Base-by-base conservation (phyloP, 2,797 vertebrate species). In the Clarias pachynema region DNA sequence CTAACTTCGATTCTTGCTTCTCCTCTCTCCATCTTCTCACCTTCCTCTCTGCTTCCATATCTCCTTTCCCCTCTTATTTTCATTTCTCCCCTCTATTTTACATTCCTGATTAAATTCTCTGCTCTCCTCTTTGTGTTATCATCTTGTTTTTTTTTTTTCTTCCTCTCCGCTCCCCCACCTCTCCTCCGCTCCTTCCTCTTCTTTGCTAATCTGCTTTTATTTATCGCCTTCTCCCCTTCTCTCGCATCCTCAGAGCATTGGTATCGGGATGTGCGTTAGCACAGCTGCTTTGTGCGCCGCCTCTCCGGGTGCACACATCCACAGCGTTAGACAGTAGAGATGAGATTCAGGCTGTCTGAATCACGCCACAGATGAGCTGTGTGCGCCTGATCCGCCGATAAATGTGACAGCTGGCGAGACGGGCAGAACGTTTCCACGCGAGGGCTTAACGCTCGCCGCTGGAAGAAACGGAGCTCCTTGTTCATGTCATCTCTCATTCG, bases 221-320 rank as follows among this genome's bases (percentile, higher is more conserved):
- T 26, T 53, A 22, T 34, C 8, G 2, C 9, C 6, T 16, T 69
- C 34, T 49, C 4, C 3, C 20, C 4, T 37, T 4, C 63, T 14
- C 20, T 31, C 34, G 1, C n/a, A 15, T 22, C 65, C 31, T 75
- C 74, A 70, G 49, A 79, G 63, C 49, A 22, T 3, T 31, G 75
- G 16, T 18, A 78, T 79, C 56, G 24, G 83, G 37, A 31, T 70
- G 31, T 29, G 70, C 44, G 62, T 68, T 77, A 68, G 70, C 79
- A 22, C 79, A 82, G 62, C 63, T 69, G 62, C 83, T 79, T 80
- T 74, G 70, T 59, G 65, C 29, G 40, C 74, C 37, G 68, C 44
- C 59, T 74, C 40, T 81, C 59, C 66, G n/a, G 60, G 26, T 69
- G 22, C 2, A 69, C 69, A 62, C 62, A 72, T 79, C 66, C 79